These are phyloP conservation scores for Shinisaurus crocodilurus DNA, from an alignment of 2,113 vertebrate genomes.

Conservation along the genomic window DNA sequence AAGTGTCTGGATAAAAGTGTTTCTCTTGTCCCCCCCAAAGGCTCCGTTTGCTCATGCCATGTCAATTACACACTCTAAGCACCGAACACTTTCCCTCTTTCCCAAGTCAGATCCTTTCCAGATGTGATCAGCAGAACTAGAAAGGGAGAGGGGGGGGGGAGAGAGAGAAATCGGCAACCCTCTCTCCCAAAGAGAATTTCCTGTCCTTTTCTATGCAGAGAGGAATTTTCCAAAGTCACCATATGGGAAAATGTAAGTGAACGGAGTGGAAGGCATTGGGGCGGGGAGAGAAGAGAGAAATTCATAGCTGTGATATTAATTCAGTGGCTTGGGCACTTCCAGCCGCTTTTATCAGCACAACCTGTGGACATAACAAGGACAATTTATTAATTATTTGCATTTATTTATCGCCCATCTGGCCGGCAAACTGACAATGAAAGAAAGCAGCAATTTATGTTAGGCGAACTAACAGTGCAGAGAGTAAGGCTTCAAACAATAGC, in stretches of 20 bases:
- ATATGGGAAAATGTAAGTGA: conserved; percentile 73
- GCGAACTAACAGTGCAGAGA: not conserved
- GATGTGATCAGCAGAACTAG: conserved; percentile 79
- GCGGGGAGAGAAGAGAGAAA: conserved; percentile 32
- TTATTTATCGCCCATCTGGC: too few relatives aligned
- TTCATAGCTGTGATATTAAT: conserved; percentile 52
- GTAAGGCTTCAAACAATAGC: not conserved
- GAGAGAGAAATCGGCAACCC: conserved; percentile 67
- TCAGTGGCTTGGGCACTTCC: conserved; percentile 48
- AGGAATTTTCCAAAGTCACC: conserved; percentile 75
- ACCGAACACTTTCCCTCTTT: conserved; percentile 63
- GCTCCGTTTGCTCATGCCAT: conserved; percentile 79
- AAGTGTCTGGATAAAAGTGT: conserved; percentile 66
- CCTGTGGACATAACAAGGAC: conserved; percentile 42
- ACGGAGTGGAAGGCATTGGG: conserved; percentile 24
- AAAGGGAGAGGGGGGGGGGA: conserved; percentile 4
- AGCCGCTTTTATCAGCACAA: conserved; percentile 61
- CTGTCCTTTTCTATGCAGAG: conserved; percentile 69
- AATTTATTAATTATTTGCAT: too few relatives aligned
- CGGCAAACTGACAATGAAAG: too few relatives aligned
- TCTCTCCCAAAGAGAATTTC: conserved; percentile 80
- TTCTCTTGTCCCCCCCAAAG: conserved; percentile 51
- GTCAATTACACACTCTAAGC: conserved; percentile 67
- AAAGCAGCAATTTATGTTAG: not conserved
- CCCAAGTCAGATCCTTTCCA: conserved; percentile 82